Percentiles rank a stretch among this genome's conserved stretches.
Conservation (phyloP, 1,140 invertebrate genomes). For the Listronotus bonariensis region DNA sequence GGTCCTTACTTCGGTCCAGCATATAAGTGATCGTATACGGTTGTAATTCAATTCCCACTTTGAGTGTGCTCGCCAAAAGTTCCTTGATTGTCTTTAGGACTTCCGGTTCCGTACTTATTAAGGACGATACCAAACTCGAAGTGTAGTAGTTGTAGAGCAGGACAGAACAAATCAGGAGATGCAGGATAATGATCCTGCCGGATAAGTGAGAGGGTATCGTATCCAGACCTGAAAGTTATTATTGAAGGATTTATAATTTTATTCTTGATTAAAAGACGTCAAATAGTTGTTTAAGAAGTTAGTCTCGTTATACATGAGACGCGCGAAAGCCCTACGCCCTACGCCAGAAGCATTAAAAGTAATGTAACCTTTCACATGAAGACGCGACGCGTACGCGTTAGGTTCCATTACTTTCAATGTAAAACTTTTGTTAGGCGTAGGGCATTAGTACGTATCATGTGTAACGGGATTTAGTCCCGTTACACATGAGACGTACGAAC, state of each 20-base stretch:
- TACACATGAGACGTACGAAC: too few relatives aligned
- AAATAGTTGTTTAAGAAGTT: too few relatives aligned
- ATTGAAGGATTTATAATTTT: neutral
- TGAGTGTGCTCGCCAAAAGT: constrained; percentile 42
- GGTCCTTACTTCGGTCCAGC: constrained; percentile 32
- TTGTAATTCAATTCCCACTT: constrained; percentile 43
- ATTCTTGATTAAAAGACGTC: neutral
- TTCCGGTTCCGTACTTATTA: constrained; percentile 45
- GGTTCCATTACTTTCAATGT: too few relatives aligned
- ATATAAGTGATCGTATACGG: constrained; percentile 43
- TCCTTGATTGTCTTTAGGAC: constrained; percentile 42
- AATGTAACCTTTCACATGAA: too few relatives aligned
- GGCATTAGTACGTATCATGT: too few relatives aligned
- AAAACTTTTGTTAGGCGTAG: too few relatives aligned
- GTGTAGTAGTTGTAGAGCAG: constrained; percentile 55
- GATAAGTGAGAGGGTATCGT: constrained; percentile 40
- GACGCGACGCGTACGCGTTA: too few relatives aligned
- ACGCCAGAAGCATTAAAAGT: too few relatives aligned
- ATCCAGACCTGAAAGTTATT: constrained; percentile 40
- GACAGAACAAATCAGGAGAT: constrained; percentile 47
- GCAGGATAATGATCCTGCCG: constrained; percentile 49
- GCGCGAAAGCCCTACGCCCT: too few relatives aligned
- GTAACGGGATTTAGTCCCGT: too few relatives aligned
- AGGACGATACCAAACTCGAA: constrained; percentile 52
- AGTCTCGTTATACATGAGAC: too few relatives aligned